Conservation (phyloP, 2,113 vertebrate genomes). For the Noturus placidus region DNA sequence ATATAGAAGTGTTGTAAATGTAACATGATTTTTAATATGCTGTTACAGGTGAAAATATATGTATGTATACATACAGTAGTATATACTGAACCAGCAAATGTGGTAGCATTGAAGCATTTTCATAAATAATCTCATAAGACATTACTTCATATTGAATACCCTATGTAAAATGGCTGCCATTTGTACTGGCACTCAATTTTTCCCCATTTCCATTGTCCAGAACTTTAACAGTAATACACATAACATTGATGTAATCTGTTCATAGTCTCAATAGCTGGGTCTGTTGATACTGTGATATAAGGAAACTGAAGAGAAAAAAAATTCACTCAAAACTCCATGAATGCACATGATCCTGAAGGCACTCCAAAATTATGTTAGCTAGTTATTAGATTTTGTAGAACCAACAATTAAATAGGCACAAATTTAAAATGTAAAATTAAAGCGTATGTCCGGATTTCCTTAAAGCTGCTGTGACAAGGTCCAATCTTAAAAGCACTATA, state of each 20-base stretch:
- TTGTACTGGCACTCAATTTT: background rate
- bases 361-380: background rate
- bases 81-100: background rate
- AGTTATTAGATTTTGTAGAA: background rate
- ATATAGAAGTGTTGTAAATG: background rate
- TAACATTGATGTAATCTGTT: background rate
- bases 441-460: background rate
- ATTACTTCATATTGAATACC: background rate
- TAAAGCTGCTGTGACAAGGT: background rate
- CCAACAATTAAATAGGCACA: background rate
- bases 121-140: background rate
- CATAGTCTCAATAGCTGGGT: background rate
- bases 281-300: background rate
- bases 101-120: background rate
- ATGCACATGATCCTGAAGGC: background rate
- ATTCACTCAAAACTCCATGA: background rate
- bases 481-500: background rate
- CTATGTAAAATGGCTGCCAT: background rate
- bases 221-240: background rate
- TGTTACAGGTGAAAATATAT: background rate
- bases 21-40: background rate
- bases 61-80: background rate
- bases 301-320: background rate
- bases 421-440: background rate
- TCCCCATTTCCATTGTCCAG: background rate